These are phyloP conservation scores for Ammodytes marinus DNA, from an alignment of 2,113 vertebrate genomes.

Conservation along the genomic window DNA sequence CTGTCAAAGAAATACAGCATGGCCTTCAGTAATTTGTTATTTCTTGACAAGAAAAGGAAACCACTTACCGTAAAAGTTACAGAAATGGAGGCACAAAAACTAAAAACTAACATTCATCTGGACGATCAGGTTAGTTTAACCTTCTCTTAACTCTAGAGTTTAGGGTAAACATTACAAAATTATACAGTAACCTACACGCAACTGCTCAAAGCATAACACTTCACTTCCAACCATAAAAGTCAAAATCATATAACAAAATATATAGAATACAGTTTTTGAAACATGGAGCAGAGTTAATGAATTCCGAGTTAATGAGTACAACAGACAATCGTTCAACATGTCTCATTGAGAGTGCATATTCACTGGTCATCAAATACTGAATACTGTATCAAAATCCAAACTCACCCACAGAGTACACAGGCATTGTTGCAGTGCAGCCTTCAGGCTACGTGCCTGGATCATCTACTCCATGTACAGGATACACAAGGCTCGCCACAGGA, in stretches of 20 bases:
- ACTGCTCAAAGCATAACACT: background rate
- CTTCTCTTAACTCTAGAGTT: slow-evolving; percentile 33
- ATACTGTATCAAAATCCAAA: background rate
- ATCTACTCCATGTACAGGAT: slow-evolving; percentile 72
- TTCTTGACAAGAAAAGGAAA: background rate
- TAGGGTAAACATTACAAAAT: background rate
- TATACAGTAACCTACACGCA: slow-evolving; percentile 2
- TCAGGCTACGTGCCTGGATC: slow-evolving; percentile 83
- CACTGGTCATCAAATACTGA: background rate
- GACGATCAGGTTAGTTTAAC: slow-evolving; percentile 37
- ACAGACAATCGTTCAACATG: background rate
- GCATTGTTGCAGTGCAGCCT: slow-evolving; percentile 87
- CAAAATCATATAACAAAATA: background rate
- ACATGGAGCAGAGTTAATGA: background rate
- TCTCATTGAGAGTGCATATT: background rate
- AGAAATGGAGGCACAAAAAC: slow-evolving; percentile 20
- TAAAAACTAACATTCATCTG: slow-evolving; percentile 51
- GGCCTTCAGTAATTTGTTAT: background rate
- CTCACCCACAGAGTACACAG: slow-evolving; percentile 89
- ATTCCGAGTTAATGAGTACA: background rate
- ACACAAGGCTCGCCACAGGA: slow-evolving; percentile 66
- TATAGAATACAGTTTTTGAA: background rate
- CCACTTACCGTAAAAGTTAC: background rate
- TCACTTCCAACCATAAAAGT: background rate
- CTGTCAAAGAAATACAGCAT: slow-evolving; percentile 9